phyloP scores from a whole-genome alignment of 2,113 vertebrate species.

The Clarias batrachus region DNA sequence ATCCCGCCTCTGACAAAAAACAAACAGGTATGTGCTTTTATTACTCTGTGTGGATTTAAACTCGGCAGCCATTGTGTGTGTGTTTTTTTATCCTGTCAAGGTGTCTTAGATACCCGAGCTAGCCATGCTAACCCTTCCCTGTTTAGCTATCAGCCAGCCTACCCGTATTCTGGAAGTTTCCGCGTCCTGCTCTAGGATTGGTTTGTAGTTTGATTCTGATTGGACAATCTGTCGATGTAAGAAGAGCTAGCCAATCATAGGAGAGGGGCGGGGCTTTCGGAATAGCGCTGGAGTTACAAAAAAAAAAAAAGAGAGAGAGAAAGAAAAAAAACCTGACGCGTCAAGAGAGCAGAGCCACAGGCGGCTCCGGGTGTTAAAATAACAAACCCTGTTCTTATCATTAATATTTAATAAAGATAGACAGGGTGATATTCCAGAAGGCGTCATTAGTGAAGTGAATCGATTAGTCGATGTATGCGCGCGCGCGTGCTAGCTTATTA shows the following conservation, averaged over 20 bases:
- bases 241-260: not conserved
- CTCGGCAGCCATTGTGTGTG: not conserved
- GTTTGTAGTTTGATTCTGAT: not conserved
- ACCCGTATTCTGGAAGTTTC: not conserved
- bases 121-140: not conserved
- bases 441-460: not conserved
- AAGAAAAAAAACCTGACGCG: not conserved
- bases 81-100: not conserved
- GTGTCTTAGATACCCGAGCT: constrained; percentile 5
- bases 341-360: not conserved
- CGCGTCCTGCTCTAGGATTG: not conserved
- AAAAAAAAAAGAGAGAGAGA: not conserved
- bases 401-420: not conserved
- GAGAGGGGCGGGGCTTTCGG: not conserved
- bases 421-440: not conserved
- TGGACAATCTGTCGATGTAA: not conserved
- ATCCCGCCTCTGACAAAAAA: not conserved
- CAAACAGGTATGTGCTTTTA: not conserved
- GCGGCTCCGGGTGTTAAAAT: too few species aligned
- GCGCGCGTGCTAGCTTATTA: not conserved
- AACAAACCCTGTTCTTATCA: not conserved
- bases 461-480: too few species aligned
- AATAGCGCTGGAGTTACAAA: constrained; percentile 3
- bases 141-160: not conserved
- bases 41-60: not conserved